These are phyloP conservation scores for Plectus sambesii DNA, from an alignment of 1,140 invertebrate genomes.

Conservation along the genomic window DNA sequence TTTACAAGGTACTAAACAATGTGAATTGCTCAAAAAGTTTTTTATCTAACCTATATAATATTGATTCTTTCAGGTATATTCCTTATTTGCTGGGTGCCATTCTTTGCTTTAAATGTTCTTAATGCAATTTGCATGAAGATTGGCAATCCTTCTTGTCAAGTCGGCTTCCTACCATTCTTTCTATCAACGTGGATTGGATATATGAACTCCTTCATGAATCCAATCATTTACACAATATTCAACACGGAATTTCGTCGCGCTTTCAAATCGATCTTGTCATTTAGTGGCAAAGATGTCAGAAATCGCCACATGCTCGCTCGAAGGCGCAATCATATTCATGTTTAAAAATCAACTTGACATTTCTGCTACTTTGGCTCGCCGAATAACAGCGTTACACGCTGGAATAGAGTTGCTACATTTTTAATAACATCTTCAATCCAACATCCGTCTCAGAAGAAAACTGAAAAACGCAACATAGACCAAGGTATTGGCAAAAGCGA, in stretches of 20 bases:
- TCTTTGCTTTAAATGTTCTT: slow-evolving; percentile 93
- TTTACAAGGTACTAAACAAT: slow-evolving; percentile 3
- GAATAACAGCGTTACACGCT: no score
- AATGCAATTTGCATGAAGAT: slow-evolving; percentile 88
- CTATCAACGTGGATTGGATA: slow-evolving; percentile 69
- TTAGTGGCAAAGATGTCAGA: no score
- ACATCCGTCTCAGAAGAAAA: no score
- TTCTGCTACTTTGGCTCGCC: no score
- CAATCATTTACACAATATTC: slow-evolving; percentile 97
- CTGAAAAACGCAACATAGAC: no score
- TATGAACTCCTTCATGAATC: slow-evolving; percentile 64
- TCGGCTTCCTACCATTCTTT: slow-evolving; percentile 77
- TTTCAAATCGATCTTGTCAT: slow-evolving; percentile 62
- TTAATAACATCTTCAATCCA: no score
- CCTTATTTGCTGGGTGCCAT: slow-evolving; percentile 94
- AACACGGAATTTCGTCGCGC: slow-evolving; percentile 98
- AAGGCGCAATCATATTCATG: no score
- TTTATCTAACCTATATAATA: slow-evolving; percentile 19
- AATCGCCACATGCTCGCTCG: no score
- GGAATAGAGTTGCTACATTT: no score
- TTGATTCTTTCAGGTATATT: slow-evolving; percentile 63
- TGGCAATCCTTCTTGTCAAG: slow-evolving; percentile 60
- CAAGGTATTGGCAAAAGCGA: no score
- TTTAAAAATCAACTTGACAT: no score
- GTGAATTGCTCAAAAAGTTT: slow-evolving; percentile 1